Percentiles rank a stretch among this genome's conserved stretches.
phyloP scores from a whole-genome alignment of 2,113 vertebrate species.

The Madoqua kirkii region DNA sequence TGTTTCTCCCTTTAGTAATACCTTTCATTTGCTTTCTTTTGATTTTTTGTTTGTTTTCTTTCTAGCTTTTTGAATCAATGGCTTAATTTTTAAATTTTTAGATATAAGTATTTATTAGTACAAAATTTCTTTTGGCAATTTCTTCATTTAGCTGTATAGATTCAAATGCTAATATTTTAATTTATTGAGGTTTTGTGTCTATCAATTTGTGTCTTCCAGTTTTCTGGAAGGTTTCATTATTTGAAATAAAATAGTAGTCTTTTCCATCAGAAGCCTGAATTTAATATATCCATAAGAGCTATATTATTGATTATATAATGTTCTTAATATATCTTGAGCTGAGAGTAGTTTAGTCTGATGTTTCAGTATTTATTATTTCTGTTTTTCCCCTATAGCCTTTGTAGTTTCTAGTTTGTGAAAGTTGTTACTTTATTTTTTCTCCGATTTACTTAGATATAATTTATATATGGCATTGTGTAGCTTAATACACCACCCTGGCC shows the following conservation, averaged over 20 bases:
- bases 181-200: neutral
- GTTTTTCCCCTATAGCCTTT: neutral
- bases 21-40: neutral
- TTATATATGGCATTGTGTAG: neutral
- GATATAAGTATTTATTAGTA: neutral
- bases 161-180: neutral
- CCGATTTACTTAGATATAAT: neutral
- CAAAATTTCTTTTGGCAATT: neutral
- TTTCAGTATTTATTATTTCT: neutral
- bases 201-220: neutral
- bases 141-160: neutral
- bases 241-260: neutral
- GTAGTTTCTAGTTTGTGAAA: neutral
- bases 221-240: neutral
- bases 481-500: neutral
- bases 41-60: neutral
- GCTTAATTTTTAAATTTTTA: neutral
- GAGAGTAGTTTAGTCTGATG: neutral
- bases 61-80: neutral
- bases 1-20: neutral
- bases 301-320: neutral
- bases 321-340: neutral
- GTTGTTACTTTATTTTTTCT: neutral
- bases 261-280: neutral
- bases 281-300: neutral